phyloP scores from a whole-genome alignment of 1,140 invertebrate genomes.

The Gryon sp. region DNA sequence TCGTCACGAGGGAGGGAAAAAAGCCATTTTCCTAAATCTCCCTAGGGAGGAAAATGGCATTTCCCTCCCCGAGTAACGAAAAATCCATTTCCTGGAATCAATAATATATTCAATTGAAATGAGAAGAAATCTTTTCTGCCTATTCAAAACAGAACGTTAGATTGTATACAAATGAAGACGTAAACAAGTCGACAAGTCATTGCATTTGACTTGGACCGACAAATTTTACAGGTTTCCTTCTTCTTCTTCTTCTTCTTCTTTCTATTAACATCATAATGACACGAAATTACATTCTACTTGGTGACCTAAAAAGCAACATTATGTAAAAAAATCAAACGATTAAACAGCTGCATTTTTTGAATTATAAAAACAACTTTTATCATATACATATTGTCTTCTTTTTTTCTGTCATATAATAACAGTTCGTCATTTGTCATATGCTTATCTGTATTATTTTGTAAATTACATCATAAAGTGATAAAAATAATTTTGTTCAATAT shows the following conservation, averaged over 20 bases:
- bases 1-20: no score
- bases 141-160: neutral
- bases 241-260: no score
- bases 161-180: neutral
- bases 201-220: neutral
- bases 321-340: slow-evolving; percentile 38
- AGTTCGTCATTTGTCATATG: neutral
- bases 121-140: no score
- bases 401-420: neutral
- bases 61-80: no score
- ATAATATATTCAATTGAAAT: no score
- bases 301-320: slow-evolving; percentile 33
- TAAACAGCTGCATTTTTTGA: slow-evolving; percentile 52
- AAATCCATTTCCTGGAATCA: no score
- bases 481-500: no score
- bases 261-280: slow-evolving; percentile 16
- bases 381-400: slow-evolving; percentile 1
- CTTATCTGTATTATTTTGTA: no score
- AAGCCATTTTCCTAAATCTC: no score
- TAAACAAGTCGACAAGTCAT: slow-evolving; percentile 13
- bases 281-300: slow-evolving; percentile 20
- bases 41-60: no score
- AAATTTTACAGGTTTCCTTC: neutral
- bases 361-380: slow-evolving; percentile 36
- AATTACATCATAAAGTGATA: no score